phyloP scores from a whole-genome alignment of 2,113 vertebrate species.

The Psophia crepitans region DNA sequence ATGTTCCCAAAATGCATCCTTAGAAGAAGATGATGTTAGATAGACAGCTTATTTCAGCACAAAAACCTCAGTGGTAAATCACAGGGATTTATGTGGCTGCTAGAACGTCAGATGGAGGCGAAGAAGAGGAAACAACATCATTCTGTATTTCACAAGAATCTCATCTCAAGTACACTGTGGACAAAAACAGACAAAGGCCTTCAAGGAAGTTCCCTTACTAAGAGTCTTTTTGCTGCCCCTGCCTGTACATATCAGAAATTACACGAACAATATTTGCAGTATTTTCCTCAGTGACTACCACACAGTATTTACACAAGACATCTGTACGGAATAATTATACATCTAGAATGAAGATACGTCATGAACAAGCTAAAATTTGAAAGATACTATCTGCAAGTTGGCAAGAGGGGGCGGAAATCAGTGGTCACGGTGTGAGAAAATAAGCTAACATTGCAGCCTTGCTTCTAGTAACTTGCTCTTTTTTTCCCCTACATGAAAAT shows the following conservation, averaged over 20 bases:
- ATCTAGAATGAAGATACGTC: not conserved
- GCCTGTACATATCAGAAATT: slow-evolving; percentile 6
- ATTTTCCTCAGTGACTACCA: not conserved
- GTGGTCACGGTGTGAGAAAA: not conserved
- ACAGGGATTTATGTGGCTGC: not conserved
- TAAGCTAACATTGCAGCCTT: not conserved
- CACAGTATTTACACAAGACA: not conserved
- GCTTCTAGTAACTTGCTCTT: not conserved
- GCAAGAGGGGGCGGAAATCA: not conserved
- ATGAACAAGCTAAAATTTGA: not conserved
- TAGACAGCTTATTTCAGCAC: not conserved
- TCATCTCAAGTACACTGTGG: not conserved
- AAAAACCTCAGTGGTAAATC: not conserved
- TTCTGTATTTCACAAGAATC: not conserved
- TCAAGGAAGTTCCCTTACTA: not conserved
- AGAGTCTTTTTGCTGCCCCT: slow-evolving; percentile 40
- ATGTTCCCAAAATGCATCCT: not conserved
- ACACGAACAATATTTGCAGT: not conserved
- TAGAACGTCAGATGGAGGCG: not conserved
- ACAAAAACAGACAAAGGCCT: not conserved
- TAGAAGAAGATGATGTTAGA: not conserved
- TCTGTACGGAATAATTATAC: not conserved
- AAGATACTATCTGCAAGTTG: not conserved
- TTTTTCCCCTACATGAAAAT: not conserved
- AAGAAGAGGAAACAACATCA: not conserved